phyloP scores from a whole-genome alignment of 2,888 invertebrate genomes.

The Oxystoma pomonae region DNA sequence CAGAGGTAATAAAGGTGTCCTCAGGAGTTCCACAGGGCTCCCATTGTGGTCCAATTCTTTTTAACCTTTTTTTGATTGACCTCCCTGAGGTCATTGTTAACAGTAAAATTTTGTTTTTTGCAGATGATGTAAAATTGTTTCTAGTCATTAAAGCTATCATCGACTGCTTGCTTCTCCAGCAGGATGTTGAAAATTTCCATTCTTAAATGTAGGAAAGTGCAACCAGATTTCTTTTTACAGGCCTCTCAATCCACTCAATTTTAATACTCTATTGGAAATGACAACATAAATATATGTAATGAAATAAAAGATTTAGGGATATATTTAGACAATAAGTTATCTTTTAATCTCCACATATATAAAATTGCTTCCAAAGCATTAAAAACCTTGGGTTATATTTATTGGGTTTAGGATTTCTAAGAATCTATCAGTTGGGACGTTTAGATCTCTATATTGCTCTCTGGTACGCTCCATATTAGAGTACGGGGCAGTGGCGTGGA shows the following conservation, averaged over 20 bases:
- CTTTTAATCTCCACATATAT: neutral
- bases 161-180: neutral
- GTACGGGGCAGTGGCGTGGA: neutral
- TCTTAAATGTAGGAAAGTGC: neutral
- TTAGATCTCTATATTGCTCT: neutral
- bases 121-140: neutral
- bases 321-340: neutral
- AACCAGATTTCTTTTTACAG: neutral
- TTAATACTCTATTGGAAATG: neutral
- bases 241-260: neutral
- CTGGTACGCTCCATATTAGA: neutral
- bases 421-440: neutral
- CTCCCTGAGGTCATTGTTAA: neutral
- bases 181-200: neutral
- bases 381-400: neutral
- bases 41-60: neutral
- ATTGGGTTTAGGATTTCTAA: neutral
- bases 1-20: neutral
- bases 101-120: neutral
- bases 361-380: neutral
- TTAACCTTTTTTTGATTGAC: neutral
- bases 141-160: neutral
- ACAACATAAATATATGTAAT: neutral
- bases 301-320: neutral
- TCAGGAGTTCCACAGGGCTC: neutral